phyloP scores from a whole-genome alignment of 2,797 vertebrate species.

The Danio choprae region DNA sequence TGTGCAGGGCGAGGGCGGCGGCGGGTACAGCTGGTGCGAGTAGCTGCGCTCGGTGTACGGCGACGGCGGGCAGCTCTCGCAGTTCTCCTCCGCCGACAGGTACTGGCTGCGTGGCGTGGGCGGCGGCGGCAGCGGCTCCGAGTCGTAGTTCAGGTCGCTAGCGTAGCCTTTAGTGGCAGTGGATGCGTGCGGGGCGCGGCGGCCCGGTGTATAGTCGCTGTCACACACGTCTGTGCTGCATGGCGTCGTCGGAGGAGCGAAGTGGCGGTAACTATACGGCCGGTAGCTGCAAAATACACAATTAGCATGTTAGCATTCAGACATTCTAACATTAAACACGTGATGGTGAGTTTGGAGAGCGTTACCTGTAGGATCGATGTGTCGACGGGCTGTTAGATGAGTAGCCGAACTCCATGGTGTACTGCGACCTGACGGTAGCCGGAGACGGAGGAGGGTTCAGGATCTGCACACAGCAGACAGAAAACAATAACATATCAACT shows the following conservation, averaged over 20 bases:
- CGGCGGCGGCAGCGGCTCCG: conserved; percentile 93
- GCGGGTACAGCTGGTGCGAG: conserved; percentile 96
- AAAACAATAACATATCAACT: too few species aligned
- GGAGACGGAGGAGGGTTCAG: conserved; percentile 97
- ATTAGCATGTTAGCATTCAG: not conserved
- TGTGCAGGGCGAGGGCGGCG: conserved; percentile 94
- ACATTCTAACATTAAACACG: not conserved
- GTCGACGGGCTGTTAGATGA: conserved; percentile 98
- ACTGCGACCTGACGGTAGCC: conserved; percentile 95
- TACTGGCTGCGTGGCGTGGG: conserved; percentile 97
- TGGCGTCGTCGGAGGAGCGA: conserved; percentile 95
- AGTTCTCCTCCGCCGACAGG: conserved; percentile 97
- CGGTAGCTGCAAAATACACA: conserved; percentile 81
- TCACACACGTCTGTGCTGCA: conserved; percentile 98
- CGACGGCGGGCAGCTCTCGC: conserved; percentile 95
- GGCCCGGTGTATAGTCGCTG: conserved; percentile 95
- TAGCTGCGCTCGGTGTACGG: conserved; percentile 96
- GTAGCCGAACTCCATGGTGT: conserved; percentile 96
- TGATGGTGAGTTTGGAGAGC: too few species aligned
- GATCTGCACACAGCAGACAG: conserved; percentile 84
- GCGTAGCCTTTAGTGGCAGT: conserved; percentile 87
- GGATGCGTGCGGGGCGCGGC: conserved; percentile 79
- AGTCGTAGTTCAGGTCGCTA: conserved; percentile 97
- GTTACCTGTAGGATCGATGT: conserved; percentile 95
- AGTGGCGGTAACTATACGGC: conserved; percentile 94